Conservation (phyloP, 2,113 vertebrate genomes). For the Saccopteryx bilineata region DNA sequence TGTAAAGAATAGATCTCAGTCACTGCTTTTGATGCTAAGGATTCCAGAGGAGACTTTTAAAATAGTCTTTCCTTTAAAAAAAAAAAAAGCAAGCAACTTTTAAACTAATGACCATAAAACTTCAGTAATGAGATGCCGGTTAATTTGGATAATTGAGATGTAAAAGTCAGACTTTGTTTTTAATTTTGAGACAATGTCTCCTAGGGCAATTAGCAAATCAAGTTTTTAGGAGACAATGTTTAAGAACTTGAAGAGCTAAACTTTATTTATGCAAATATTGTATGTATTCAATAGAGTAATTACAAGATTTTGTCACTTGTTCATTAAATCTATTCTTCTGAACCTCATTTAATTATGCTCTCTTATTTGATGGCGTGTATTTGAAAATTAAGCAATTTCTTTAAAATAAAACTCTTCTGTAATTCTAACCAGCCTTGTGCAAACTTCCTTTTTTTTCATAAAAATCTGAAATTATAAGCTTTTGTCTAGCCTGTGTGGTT, state of each 20-base stretch:
- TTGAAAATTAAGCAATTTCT: constrained; percentile 43
- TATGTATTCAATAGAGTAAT: not conserved
- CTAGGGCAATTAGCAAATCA: constrained; percentile 20
- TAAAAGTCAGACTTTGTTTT: not conserved
- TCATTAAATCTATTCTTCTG: not conserved
- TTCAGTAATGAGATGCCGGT: not conserved
- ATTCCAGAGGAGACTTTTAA: not conserved
- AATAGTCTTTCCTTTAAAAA: not conserved
- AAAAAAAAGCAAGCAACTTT: not conserved
- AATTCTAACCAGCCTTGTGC: not conserved
- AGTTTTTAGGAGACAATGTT: not conserved
- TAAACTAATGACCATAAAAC: not conserved
- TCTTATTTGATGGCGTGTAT: not conserved
- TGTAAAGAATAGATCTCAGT: not conserved
- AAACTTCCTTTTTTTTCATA: not conserved
- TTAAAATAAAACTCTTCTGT: not conserved
- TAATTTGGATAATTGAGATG: constrained; percentile 26
- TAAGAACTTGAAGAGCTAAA: not conserved
- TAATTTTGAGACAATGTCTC: constrained; percentile 1
- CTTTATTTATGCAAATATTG: constrained; percentile 5
- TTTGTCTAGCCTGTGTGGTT: not conserved
- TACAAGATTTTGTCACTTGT: not conserved
- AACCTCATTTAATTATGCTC: not conserved
- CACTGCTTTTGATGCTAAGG: not conserved
- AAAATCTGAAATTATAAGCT: not conserved